Percentiles rank a stretch among this genome's conserved stretches.
phyloP scores from a whole-genome alignment of 2,888 invertebrate genomes.

The Limnephilus marmoratus region DNA sequence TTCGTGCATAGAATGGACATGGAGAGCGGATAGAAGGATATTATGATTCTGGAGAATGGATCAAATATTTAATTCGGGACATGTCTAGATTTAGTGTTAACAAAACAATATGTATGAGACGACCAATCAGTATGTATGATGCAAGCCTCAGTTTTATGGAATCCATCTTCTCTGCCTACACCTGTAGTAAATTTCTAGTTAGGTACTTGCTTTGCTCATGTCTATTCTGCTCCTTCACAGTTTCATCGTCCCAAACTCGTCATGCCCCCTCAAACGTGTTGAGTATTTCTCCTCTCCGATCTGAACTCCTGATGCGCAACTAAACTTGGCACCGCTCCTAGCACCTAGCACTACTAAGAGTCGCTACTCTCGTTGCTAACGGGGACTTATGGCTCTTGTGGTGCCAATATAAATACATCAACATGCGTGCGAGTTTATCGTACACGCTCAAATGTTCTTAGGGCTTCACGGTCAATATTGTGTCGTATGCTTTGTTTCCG shows the following conservation, averaged over 20 bases:
- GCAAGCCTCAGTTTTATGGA: not conserved
- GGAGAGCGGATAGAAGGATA: too few species aligned
- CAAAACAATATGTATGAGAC: not conserved
- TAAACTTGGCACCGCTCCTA: slow-evolving; percentile 32
- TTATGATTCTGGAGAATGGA: not conserved
- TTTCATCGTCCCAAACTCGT: not conserved
- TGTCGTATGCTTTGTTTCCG: not conserved
- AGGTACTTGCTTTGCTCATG: not conserved
- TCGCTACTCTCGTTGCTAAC: not conserved
- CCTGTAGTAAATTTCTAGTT: not conserved
- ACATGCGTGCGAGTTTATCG: not conserved
- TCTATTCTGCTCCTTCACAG: not conserved
- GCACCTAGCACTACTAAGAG: not conserved
- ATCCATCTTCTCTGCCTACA: not conserved
- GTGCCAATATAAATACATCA: not conserved
- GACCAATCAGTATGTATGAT: not conserved
- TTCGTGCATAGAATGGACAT: not conserved
- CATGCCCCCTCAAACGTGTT: not conserved
- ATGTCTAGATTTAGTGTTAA: too few species aligned
- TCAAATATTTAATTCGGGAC: not conserved
- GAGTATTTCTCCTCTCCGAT: not conserved
- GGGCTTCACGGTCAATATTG: not conserved
- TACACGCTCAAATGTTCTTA: not conserved
- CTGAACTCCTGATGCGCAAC: slow-evolving; percentile 12
- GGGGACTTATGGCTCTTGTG: not conserved